Evolutionary conservation across 2,888 invertebrate species (phyloP), one percentile per base, ranked within the genome.

Genomic region (Melikaiella ostensackeni): DNA sequence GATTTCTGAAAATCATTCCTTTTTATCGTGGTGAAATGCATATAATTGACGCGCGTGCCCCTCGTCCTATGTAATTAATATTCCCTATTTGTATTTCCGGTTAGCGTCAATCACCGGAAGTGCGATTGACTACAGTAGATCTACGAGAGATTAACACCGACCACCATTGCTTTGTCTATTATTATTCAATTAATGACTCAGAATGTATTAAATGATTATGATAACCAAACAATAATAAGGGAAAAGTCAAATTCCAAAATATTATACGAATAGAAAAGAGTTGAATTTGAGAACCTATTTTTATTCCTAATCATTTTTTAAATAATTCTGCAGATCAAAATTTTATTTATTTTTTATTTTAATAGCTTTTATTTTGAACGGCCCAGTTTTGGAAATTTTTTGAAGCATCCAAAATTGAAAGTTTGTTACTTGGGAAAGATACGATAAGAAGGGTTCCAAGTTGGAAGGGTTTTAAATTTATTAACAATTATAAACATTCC

Each of bases 31-130:
- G 19, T 83, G 81, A 85, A 83, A 80, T 70, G 21, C 80, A 78
- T 84, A 78, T 84, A 74, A 79, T 70, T 80, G 83, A 78, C 81
- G 82, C 81, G 82, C 79, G 79, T 78, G 80, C 82, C 77, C 74
- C 79, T 79, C 84, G 80, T 81, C 80, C 81, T 81, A 82, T 85
- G 86, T 77, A 86, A 87, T 89, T 86, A 83, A 84, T 86, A 89
- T 89, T 88, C 89, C 76, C 81, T 77, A 76, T 16, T 75, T 80
- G 79, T 81, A 82, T 86, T 89, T 89, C 89, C 88, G 86, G 85
- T 81, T 84, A 77, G 66, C 79, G 77, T 78, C 81, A 80, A 79
- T 80, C 81, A 81, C 86, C 85, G 89, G 88, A 88, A 86, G 77
- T 35, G 78, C 75, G 64, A 80, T 77, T 62, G 59, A 74, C 75